phyloP scores from a whole-genome alignment of 2,797 vertebrate species.

The Mormyrus proboscirostris region DNA sequence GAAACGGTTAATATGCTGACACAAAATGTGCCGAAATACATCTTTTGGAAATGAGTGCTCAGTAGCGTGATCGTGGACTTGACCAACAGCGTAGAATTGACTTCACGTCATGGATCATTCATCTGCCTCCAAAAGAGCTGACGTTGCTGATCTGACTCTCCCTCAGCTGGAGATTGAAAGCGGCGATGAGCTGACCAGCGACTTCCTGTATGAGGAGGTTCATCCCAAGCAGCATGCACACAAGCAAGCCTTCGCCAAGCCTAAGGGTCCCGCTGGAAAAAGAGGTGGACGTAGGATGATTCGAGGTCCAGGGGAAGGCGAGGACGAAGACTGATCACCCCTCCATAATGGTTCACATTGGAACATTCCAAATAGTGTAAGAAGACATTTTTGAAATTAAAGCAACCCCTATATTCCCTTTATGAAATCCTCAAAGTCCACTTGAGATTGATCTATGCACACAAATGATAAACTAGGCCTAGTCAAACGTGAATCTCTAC shows the following conservation, averaged over 20 bases:
- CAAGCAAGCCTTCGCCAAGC: constrained; percentile 90
- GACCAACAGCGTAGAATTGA: neutral
- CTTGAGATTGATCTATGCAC: constrained; percentile 66
- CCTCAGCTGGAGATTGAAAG: constrained; percentile 86
- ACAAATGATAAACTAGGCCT: constrained; percentile 58
- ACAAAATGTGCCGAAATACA: neutral
- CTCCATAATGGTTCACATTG: constrained; percentile 42
- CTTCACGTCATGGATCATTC: neutral
- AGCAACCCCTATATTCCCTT: constrained; percentile 31
- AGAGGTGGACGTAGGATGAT: constrained; percentile 87
- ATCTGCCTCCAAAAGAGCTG: neutral
- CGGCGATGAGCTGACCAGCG: constrained; percentile 86
- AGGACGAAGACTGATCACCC: constrained; percentile 72
- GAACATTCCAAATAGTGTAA: constrained; percentile 48
- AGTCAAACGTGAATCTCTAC: constrained; percentile 47
- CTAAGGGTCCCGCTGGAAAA: constrained; percentile 86
- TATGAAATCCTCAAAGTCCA: constrained; percentile 28
- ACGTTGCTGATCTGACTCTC: neutral
- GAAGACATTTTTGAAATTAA: neutral
- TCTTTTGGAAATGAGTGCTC: neutral
- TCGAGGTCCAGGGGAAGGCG: constrained; percentile 70
- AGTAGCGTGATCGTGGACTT: neutral
- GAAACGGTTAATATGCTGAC: neutral
- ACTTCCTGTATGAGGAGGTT: constrained; percentile 92
- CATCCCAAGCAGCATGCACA: constrained; percentile 95